Evolutionary conservation across 2,113 vertebrate genomes (phyloP), one percentile per base, ranked within the genome.

Genomic region (Chaenogobius annularis): DNA sequence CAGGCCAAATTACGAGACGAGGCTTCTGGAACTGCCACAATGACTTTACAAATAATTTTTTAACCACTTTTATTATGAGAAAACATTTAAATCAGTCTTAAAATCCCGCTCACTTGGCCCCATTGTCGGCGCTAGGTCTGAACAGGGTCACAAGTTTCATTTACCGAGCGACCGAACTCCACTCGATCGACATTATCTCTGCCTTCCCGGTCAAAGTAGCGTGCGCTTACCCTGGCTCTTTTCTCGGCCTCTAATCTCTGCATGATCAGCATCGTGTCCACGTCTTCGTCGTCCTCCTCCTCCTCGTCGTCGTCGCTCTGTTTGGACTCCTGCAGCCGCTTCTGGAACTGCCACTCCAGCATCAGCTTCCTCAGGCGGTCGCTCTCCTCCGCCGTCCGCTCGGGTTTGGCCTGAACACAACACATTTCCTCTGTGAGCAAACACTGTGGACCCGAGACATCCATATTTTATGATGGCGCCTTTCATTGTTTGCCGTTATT

Each of bases 341-440:
- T 98, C 90, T 99, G 98, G 92, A 99, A 99, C 92, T 99, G 97
- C 97, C 98, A 99, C 90, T 99, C 98, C 40, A 99, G 93, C 97
- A 99, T 96, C 73, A 99, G 95, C 76, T 96, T 97, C 78, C 97
- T 94, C 55, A 99, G 94, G 1, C 98, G 96, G 87, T 98, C 98
- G 0, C 91, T 98, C 61, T 99, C 98, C 87, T 99, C 97, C 0
- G 96, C 94, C 0, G 93, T 96, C 70, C 97, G 95, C 85, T 97
- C 96, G 0, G 95, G 89, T 74, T 96, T 97, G 46, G 92, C 90
- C 91, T 99, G 95, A 47, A 94, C 92, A 0, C 48, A 0, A n/a
- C 17, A 22, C 43, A 23, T 22, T 26, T 14, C 47, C 47, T 19
- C 47, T 50, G 5, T 50, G 17, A 50, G 7, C 17, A 50, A 12